Conservation (phyloP, 2,113 vertebrate species). For the Pseudorhombus dupliciocellatus region DNA sequence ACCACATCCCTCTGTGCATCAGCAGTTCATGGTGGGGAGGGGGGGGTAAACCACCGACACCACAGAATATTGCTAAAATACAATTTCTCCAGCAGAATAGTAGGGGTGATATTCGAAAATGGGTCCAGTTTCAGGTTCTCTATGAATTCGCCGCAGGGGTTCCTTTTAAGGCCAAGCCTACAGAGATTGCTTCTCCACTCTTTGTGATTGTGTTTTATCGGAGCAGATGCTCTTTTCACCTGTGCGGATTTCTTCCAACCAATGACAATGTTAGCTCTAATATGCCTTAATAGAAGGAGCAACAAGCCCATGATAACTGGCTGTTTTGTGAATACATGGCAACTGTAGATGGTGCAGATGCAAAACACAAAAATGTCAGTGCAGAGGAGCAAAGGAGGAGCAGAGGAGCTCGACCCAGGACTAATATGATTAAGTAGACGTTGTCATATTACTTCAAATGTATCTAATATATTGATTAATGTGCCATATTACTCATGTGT, state of each 20-base stretch:
- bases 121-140: conserved; percentile 4
- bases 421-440: not conserved
- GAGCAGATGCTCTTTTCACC: conserved; percentile 3
- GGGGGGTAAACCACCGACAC: not conserved
- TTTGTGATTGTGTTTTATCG: conserved; percentile 26
- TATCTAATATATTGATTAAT: not conserved
- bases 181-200: conserved; percentile 21
- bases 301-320: not conserved
- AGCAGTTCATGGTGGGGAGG: too few relatives aligned
- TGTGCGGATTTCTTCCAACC: conserved; percentile 24
- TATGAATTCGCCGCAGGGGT: conserved; percentile 11
- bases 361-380: not conserved
- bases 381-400: too few relatives aligned
- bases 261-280: not conserved
- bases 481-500: not conserved
- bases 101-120: conserved; percentile 12
- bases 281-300: not conserved
- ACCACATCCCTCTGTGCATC: not conserved
- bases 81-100: conserved; percentile 7
- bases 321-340: not conserved
- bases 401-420: too few relatives aligned
- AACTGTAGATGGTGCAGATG: not conserved
- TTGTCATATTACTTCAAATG: not conserved
- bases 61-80: not conserved
- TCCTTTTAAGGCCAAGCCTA: conserved; percentile 12